Evolutionary conservation across 2,797 vertebrate species (phyloP).

Genomic region (Syncerus caffer): DNA sequence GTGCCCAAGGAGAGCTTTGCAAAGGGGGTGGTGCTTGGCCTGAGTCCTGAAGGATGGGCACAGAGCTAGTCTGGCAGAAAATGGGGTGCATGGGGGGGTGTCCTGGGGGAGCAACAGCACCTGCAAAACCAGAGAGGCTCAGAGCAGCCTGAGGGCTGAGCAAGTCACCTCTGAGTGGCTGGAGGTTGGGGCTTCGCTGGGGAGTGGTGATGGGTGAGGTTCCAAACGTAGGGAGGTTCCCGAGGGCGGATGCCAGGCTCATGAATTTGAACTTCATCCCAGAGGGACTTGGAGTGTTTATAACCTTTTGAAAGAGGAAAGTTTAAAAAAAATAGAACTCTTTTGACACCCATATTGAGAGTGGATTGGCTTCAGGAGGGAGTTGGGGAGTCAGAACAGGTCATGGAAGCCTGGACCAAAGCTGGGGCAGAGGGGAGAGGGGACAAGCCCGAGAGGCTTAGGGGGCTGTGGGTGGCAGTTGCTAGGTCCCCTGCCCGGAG

Average conservation of each 20-base stretch:
- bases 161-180: neutral
- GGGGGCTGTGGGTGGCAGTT: neutral
- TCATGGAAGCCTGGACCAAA: neutral
- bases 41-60: neutral
- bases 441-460: accelerated
- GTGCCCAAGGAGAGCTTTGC: neutral
- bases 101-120: neutral
- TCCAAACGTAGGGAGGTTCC: neutral
- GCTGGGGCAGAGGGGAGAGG: neutral
- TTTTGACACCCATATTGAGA: neutral
- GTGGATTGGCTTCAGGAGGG: neutral
- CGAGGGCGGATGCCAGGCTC: accelerated
- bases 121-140: neutral
- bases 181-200: neutral
- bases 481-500: neutral
- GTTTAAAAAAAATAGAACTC: neutral
- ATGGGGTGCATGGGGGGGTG: neutral
- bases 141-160: neutral
- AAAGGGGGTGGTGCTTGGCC: neutral
- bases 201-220: neutral
- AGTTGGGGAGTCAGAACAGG: neutral
- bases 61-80: neutral
- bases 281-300: neutral
- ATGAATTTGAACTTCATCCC: neutral
- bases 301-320: neutral